These are phyloP conservation scores for Chelonia mydas DNA, from an alignment of 2,797 vertebrate species.

Conservation along the genomic window DNA sequence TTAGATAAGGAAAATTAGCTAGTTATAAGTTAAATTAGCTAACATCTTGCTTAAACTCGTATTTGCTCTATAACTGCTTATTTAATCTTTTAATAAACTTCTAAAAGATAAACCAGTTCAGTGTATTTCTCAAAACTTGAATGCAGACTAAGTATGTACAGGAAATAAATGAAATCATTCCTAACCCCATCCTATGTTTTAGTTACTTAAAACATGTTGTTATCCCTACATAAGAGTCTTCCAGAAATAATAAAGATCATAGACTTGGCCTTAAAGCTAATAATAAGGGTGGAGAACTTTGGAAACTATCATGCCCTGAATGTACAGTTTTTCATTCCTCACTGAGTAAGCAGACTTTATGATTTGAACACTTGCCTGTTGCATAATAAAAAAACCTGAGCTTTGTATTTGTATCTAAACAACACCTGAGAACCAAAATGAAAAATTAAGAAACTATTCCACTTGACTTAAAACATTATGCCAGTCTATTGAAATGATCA, in stretches of 20 bases:
- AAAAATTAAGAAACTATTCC: slow-evolving; percentile 36
- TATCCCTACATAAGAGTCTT: not conserved
- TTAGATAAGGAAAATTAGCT: not conserved
- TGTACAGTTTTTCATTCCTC: not conserved
- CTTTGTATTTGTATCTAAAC: not conserved
- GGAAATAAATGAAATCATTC: not conserved
- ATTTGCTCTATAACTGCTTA: not conserved
- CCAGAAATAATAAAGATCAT: not conserved
- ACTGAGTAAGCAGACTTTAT: slow-evolving; percentile 9
- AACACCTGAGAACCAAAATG: slow-evolving; percentile 50
- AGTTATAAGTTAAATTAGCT: not conserved
- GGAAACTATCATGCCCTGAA: not conserved
- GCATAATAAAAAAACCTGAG: not conserved
- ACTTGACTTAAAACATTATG: slow-evolving; percentile 31
- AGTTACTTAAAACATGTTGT: not conserved
- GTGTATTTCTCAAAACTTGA: not conserved
- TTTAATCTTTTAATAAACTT: not conserved
- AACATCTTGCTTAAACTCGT: not conserved
- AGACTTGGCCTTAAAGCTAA: not conserved
- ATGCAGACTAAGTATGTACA: not conserved
- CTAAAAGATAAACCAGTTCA: not conserved
- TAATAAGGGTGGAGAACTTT: not conserved
- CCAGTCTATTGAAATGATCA: not conserved
- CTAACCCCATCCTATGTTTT: not conserved
- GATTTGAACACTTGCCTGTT: not conserved